Base-by-base conservation (phyloP, 2,113 vertebrate species). In the Colistium nudipinnis region DNA sequence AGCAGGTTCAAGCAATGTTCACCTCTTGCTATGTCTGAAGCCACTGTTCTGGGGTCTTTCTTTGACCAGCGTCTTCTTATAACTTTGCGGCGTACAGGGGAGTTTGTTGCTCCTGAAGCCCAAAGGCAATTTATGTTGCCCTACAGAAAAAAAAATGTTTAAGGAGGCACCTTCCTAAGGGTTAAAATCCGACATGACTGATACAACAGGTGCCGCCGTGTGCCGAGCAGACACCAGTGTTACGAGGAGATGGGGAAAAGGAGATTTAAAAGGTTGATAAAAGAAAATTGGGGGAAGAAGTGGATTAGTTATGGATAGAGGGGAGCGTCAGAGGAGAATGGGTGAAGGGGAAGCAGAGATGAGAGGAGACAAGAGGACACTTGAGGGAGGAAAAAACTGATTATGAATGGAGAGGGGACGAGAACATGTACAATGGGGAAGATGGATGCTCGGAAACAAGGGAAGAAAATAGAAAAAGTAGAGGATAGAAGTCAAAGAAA, bases 341-440 rank as follows among this genome's bases (percentile, higher is more conserved):
- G 77, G 72, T 83, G 80, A 80, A 80, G 75, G 76, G 69, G 81
- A 81, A 72, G 81, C 62, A 76, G 53, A 82, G 71, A 81, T 22
- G 70, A 72, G 55, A 25, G 56, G 35, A 67, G 52, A 59, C 14
- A 41, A 76, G 64, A 55, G 79, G 74, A 25, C 51, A 64, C 73
- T 9, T 14, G 80, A 66, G 61, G 57, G 74, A 55, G 33, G 30
- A 51, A 24, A 73, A 62, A 84, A 71, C 81, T 74, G 80, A 87
- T 85, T 82, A 84, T 83, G 44, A 82, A 84, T 56, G 70, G 76
- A 65, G 56, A 85, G 83, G 52, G 65, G 51, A 35, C 31, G 41
- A 62, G 35, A 60, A 74, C 49, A 67, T 48, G 47, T 78, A 81
- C 74, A 78, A 67, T 57, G 35, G 64, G 27, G 66, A 60, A 33